phyloP scores from a whole-genome alignment of 2,113 vertebrate genomes.

The Petromus typicus region DNA sequence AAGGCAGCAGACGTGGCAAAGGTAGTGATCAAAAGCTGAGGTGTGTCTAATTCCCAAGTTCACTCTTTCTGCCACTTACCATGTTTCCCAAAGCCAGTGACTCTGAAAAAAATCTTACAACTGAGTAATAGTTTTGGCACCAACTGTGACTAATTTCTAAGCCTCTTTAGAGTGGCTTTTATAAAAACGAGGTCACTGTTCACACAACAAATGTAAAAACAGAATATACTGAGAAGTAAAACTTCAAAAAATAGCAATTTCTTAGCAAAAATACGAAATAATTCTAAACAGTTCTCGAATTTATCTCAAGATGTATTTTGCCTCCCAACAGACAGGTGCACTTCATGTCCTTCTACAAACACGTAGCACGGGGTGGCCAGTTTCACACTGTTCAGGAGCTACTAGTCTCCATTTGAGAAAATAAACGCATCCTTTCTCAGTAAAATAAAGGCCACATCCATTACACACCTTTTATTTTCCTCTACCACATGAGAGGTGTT shows the following conservation, averaged over 20 bases:
- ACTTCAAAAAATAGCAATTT: neutral
- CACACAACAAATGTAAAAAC: constrained; percentile 45
- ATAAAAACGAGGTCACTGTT: constrained; percentile 37
- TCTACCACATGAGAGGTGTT: constrained; percentile 48
- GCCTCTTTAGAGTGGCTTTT: neutral
- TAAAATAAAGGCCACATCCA: constrained; percentile 53
- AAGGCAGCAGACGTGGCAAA: too few species aligned
- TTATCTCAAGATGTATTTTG: constrained; percentile 23
- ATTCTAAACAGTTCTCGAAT: constrained; percentile 45
- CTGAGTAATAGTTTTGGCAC: neutral
- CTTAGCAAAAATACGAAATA: constrained; percentile 26
- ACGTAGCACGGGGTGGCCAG: neutral
- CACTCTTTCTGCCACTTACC: neutral
- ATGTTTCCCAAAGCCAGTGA: neutral
- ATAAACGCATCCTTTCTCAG: constrained; percentile 42
- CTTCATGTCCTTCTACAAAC: neutral
- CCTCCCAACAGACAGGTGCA: neutral
- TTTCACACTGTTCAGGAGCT: neutral
- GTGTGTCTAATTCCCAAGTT: neutral
- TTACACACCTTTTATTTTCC: constrained; percentile 40
- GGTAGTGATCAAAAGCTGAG: neutral
- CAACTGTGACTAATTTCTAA: constrained; percentile 7
- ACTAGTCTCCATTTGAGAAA: neutral
- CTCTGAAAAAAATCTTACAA: neutral
- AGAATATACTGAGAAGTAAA: neutral